Percentiles rank a stretch among this genome's conserved stretches.
Evolutionary conservation across 1,140 invertebrate species (phyloP).

Genomic region (Hycleus phaleratus): DNA sequence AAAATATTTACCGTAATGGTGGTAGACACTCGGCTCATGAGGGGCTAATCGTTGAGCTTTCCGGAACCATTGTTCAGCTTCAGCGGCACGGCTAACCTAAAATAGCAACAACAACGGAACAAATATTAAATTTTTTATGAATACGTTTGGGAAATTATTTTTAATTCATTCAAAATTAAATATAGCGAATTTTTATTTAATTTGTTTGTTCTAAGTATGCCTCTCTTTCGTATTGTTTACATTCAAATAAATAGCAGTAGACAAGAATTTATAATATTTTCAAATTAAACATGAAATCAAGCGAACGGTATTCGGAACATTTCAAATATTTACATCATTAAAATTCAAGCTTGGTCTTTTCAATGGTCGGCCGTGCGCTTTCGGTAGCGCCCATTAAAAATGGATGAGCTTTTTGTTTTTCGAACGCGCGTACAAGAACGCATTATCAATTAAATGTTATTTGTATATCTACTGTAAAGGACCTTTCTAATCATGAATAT

Average conservation of each 20-base stretch:
- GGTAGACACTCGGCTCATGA: slow-evolving; percentile 70
- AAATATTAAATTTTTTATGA: not conserved
- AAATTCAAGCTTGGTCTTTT: slow-evolving; percentile 8
- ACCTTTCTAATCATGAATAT: not conserved
- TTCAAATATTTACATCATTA: slow-evolving; percentile 17
- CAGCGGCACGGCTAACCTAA: slow-evolving; percentile 68
- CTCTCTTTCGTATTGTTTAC: too few species aligned
- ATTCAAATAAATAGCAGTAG: too few species aligned
- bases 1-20: slow-evolving; percentile 69
- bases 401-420: slow-evolving; percentile 12
- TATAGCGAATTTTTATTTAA: too few species aligned
- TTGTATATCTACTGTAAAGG: slow-evolving; percentile 9
- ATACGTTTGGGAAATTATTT: too few species aligned
- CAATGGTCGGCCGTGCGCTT: not conserved
- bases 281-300: slow-evolving; percentile 1
- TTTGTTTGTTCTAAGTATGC: too few species aligned
- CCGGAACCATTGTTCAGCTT: slow-evolving; percentile 86
- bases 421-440: slow-evolving; percentile 8
- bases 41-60: slow-evolving; percentile 76
- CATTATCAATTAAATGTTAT: slow-evolving; percentile 14
- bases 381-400: slow-evolving; percentile 1
- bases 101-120: slow-evolving; percentile 27
- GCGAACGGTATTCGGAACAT: slow-evolving; percentile 6
- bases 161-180: too few species aligned
- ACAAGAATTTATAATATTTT: too few species aligned